Percentiles rank a stretch among this genome's conserved stretches.
These are phyloP conservation scores for Malurus alboscapulatus DNA, from an alignment of 2,113 vertebrate genomes.

Conservation along the genomic window DNA sequence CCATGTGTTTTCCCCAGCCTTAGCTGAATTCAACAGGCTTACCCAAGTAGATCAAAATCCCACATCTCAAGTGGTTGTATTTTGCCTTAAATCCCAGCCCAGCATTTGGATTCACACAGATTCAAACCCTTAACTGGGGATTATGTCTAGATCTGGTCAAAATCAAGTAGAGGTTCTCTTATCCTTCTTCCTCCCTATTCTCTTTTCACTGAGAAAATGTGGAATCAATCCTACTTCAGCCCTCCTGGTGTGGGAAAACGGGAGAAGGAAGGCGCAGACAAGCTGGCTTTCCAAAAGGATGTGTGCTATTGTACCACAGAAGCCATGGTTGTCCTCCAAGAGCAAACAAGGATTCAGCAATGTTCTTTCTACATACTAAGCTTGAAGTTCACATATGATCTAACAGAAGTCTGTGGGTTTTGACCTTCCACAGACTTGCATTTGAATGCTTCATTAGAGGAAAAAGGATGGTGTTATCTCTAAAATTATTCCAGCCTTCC, in stretches of 20 bases:
- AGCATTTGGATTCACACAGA: background rate
- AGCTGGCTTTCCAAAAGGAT: background rate
- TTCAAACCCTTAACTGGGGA: background rate
- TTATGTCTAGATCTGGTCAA: background rate
- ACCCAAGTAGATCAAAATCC: background rate
- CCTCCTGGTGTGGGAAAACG: background rate
- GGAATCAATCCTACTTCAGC: background rate
- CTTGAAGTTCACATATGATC: background rate
- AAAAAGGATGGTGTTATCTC: background rate
- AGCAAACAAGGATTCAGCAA: background rate
- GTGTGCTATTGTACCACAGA: accelerated
- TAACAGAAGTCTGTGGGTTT: background rate
- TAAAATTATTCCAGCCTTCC: background rate
- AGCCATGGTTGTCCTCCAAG: background rate
- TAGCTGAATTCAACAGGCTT: background rate
- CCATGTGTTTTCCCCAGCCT: background rate
- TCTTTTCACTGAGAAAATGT: background rate
- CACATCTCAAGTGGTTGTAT: background rate
- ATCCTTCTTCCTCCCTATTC: background rate
- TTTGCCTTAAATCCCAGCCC: background rate
- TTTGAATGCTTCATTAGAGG: background rate
- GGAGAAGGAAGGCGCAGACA: background rate
- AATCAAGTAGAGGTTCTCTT: background rate
- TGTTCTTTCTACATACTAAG: background rate
- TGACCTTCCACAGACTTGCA: background rate